Evolutionary conservation across 1,140 invertebrate genomes (phyloP).

Genomic region (Asbolus verrucosus): DNA sequence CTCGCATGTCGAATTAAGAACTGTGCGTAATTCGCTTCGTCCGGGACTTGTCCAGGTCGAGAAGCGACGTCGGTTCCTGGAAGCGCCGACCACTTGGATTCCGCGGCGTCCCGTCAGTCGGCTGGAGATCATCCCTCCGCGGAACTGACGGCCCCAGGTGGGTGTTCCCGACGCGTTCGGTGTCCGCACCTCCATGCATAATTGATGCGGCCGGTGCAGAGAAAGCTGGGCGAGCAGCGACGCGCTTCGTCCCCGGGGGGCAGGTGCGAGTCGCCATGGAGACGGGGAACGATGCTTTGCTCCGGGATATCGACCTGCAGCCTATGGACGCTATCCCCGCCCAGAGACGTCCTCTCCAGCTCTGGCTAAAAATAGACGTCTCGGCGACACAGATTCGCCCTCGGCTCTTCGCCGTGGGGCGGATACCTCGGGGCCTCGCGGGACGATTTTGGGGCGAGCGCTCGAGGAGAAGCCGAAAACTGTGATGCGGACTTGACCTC

Average conservation of each 20-base stretch:
- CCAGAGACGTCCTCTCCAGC: constrained; percentile 43
- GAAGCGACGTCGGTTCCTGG: too few species aligned
- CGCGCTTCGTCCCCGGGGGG: constrained; percentile 32
- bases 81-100: too few species aligned
- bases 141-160: constrained; percentile 19
- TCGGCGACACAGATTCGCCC: constrained; percentile 26
- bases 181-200: constrained; percentile 44
- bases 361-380: constrained; percentile 26
- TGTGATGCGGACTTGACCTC: too few species aligned
- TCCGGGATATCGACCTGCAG: constrained; percentile 43
- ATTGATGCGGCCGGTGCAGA: constrained; percentile 45
- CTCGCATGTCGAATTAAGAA: too few species aligned
- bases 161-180: constrained; percentile 43
- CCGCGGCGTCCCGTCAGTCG: too few species aligned
- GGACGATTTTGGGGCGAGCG: neutral
- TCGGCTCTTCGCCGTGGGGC: neutral
- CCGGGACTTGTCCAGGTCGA: too few species aligned
- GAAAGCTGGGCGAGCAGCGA: too few species aligned
- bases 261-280: constrained; percentile 30
- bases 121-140: too few species aligned
- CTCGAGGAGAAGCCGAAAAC: too few species aligned
- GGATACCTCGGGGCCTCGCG: neutral
- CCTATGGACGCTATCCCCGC: constrained; percentile 35
- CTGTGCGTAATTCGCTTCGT: too few species aligned
- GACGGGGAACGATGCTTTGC: constrained; percentile 42